A percentile compares a stretch with the other conserved stretches of the same genome.
Evolutionary conservation across 2,888 invertebrate genomes (phyloP).

Genomic region (Drosophila greeni): DNA sequence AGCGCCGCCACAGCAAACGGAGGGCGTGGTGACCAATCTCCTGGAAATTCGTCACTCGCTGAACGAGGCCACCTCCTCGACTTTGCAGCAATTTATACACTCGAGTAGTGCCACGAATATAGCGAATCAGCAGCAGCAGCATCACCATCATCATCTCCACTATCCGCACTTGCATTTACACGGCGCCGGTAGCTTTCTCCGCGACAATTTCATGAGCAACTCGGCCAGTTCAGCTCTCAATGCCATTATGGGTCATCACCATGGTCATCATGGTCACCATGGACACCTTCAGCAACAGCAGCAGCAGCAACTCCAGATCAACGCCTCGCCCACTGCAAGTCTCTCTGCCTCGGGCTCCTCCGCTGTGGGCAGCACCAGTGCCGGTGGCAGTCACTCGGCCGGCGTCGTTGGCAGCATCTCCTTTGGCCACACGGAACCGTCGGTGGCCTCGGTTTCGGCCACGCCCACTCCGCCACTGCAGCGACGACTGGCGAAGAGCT

Average conservation of each 20-base stretch:
- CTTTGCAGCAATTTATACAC: constrained; percentile 66
- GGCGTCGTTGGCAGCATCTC: constrained; percentile 74
- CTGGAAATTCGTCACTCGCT: constrained; percentile 77
- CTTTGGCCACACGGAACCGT: constrained; percentile 56
- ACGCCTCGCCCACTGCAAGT: constrained; percentile 67
- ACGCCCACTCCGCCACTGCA: constrained; percentile 90
- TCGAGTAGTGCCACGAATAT: constrained; percentile 67
- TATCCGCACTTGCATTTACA: constrained; percentile 75
- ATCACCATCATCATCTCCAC: constrained; percentile 60
- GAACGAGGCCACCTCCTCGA: constrained; percentile 76
- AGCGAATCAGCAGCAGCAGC: constrained; percentile 27
- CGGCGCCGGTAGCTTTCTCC: constrained; percentile 73
- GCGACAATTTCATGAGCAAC: constrained; percentile 75
- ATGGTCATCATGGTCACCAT: constrained; percentile 42
- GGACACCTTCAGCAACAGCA: constrained; percentile 43
- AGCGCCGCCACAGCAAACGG: constrained; percentile 68
- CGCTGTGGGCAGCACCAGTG: constrained; percentile 53
- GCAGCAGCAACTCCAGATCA: constrained; percentile 39
- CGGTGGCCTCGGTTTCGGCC: constrained; percentile 44
- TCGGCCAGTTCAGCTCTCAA: constrained; percentile 77
- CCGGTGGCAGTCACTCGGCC: constrained; percentile 79
- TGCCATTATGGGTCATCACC: constrained; percentile 75
- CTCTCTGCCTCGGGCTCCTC: constrained; percentile 3
- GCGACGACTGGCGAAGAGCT: constrained; percentile 93
- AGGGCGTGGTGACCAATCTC: constrained; percentile 76